phyloP scores from a whole-genome alignment of 2,113 vertebrate genomes.

The Protomyctophum bolini region DNA sequence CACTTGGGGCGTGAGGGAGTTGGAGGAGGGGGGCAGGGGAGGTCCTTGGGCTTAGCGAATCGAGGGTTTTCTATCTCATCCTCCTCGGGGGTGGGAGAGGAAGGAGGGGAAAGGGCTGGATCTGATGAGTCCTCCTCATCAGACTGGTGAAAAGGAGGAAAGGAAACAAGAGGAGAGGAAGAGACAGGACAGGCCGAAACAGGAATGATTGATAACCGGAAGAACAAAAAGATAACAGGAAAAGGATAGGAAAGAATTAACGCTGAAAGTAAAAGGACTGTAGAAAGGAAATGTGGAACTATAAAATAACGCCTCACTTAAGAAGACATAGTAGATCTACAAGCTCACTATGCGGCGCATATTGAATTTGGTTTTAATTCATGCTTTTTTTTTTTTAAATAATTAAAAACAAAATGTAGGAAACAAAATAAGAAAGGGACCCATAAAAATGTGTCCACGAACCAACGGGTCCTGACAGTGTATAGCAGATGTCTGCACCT shows the following conservation, averaged over 20 bases:
- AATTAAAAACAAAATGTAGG: no score
- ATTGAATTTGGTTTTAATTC: not conserved
- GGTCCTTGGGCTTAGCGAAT: conserved; percentile 69
- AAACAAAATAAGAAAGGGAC: no score
- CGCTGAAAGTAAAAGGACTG: no score
- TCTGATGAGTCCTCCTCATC: conserved; percentile 39
- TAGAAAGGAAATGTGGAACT: no score
- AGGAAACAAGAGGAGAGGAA: not conserved
- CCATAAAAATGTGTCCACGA: no score
- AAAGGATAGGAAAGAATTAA: not conserved
- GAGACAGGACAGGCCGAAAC: not conserved
- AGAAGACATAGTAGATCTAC: no score
- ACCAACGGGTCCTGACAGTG: not conserved
- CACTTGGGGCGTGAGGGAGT: conserved; percentile 57
- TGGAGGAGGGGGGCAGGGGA: conserved; percentile 27
- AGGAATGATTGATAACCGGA: not conserved
- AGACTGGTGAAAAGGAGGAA: conserved; percentile 19
- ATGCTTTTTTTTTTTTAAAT: not conserved
- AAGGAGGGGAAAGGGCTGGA: conserved; percentile 38
- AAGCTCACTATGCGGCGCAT: not conserved
- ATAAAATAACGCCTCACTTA: no score
- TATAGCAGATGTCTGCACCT: not conserved
- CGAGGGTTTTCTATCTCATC: conserved; percentile 61
- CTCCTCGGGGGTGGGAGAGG: conserved; percentile 36
- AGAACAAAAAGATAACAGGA: not conserved